Conservation (phyloP, 64 coral and sea anemone genomes). For the Pachyseris speciosa region DNA sequence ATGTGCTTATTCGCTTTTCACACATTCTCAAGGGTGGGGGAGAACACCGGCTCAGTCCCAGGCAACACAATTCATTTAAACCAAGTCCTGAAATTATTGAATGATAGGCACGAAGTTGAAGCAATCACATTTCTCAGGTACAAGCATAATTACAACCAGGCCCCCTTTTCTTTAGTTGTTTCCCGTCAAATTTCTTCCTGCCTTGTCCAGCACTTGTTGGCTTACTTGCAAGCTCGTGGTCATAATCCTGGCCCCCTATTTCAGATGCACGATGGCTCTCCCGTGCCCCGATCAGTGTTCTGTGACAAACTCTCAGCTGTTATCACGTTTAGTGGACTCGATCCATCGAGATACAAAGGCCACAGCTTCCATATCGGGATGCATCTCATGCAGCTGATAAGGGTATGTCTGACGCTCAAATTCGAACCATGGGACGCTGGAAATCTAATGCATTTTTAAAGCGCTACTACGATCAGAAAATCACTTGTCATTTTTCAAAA, state of each 20-base stretch:
- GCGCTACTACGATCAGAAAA: no score
- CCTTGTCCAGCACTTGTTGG: neutral
- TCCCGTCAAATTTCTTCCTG: neutral
- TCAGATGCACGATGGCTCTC: neutral
- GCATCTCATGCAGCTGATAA: slow-evolving; percentile 7
- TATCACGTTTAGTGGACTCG: neutral
- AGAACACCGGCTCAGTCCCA: neutral
- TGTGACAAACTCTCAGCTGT: neutral
- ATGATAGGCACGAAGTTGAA: neutral
- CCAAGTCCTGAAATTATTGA: neutral
- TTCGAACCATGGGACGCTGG: slow-evolving; percentile 7
- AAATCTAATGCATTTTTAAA: slow-evolving; percentile 43
- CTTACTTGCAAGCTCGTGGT: neutral
- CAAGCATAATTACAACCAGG: neutral
- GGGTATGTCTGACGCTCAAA: slow-evolving; percentile 35
- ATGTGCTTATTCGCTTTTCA: slow-evolving; percentile 30
- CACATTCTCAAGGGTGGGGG: slow-evolving; percentile 5
- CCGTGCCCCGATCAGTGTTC: neutral
- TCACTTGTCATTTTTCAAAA: no score
- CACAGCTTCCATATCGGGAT: slow-evolving; percentile 26
- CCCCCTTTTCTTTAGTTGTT: neutral
- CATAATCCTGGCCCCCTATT: slow-evolving; percentile 17
- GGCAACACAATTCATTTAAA: neutral
- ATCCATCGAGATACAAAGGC: neutral
- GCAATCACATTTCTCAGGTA: neutral